Percentiles rank a stretch among this genome's conserved stretches.
These are phyloP conservation scores for Rattus norvegicus DNA, from an alignment of 2,113 vertebrate genomes.

Conservation along the genomic window DNA sequence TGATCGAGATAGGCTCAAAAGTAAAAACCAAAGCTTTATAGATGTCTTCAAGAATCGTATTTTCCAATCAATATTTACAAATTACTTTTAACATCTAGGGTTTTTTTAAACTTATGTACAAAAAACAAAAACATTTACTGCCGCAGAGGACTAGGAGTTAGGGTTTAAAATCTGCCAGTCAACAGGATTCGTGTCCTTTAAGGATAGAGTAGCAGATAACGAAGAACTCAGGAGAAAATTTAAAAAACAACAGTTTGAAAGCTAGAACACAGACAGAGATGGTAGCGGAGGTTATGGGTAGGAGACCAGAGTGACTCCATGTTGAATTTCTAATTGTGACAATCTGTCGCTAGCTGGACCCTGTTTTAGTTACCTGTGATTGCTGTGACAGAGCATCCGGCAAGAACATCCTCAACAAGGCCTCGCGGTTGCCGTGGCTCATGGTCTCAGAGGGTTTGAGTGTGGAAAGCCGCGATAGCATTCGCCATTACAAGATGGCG, in stretches of 20 bases:
- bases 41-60: not conserved
- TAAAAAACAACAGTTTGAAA: not conserved
- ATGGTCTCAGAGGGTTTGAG: not conserved
- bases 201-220: not conserved
- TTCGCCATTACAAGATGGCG: too few species aligned
- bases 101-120: not conserved
- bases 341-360: not conserved
- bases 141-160: not conserved
- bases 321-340: not conserved
- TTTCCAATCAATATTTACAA: not conserved
- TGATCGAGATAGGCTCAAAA: not conserved
- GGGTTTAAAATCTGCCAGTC: not conserved
- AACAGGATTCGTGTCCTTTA: not conserved
- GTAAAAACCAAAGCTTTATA: not conserved
- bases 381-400: not conserved
- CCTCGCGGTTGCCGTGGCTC: not conserved
- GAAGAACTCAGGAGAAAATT: not conserved
- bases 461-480: too few species aligned
- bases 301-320: not conserved
- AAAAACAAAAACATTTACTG: not conserved
- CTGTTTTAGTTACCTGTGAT: too few species aligned
- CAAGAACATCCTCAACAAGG: not conserved
- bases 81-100: not conserved
- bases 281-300: not conserved
- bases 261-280: not conserved